Conservation (phyloP, 1,140 invertebrate species). For the Linepithema humile region DNA sequence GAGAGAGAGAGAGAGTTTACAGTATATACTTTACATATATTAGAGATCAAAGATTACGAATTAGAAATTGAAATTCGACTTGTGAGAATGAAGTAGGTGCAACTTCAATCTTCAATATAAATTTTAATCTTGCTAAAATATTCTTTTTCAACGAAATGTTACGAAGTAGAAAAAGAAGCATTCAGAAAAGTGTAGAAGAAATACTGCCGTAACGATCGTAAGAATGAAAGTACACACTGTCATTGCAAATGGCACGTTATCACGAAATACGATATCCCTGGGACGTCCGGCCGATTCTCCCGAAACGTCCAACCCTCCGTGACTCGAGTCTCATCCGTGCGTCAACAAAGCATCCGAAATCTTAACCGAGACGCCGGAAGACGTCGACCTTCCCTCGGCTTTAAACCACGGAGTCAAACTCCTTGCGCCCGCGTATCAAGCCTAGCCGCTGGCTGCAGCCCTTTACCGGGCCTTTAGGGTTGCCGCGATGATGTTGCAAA, state of each 20-base stretch:
- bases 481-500: conserved; percentile 85
- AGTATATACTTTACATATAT: too few species aligned
- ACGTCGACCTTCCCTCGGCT: conserved; percentile 69
- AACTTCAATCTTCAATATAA: not conserved
- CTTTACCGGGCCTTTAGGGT: conserved; percentile 79
- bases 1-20: too few species aligned
- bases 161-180: not conserved
- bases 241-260: not conserved
- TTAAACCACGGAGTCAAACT: conserved; percentile 74
- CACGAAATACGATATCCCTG: not conserved
- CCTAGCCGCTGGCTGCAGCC: conserved; percentile 69
- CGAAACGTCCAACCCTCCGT: not conserved
- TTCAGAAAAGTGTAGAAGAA: too few species aligned
- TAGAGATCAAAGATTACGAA: too few species aligned
- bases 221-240: not conserved
- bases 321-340: not conserved
- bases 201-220: not conserved
- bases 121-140: not conserved
- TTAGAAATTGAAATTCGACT: too few species aligned
- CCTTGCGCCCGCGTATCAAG: conserved; percentile 70
- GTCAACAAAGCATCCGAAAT: conserved; percentile 41
- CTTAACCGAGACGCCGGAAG: conserved; percentile 49
- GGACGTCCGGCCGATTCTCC: not conserved
- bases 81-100: not conserved
- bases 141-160: not conserved